phyloP scores from a whole-genome alignment of 2,888 invertebrate genomes.

The Agrilus cyanescens region DNA sequence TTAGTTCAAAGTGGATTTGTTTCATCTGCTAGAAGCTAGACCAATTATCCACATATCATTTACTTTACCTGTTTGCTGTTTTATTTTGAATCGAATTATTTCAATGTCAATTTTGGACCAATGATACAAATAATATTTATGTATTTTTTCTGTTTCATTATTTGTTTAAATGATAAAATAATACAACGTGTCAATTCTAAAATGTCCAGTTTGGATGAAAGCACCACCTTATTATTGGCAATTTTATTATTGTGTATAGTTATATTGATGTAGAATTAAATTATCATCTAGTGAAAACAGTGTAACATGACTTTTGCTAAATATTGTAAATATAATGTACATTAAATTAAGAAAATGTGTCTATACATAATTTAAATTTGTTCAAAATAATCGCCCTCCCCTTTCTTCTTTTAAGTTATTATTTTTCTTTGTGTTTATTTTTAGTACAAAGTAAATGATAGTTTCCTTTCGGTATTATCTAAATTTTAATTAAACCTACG shows the following conservation, averaged over 20 bases:
- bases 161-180: no score
- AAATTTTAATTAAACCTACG: conserved; percentile 28
- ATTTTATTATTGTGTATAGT: conserved; percentile 28
- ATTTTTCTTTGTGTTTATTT: conserved; percentile 22
- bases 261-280: conserved; percentile 26
- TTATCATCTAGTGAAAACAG: conserved; percentile 26
- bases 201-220: background rate
- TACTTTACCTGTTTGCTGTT: conserved; percentile 1
- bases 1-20: no score
- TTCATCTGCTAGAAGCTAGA: background rate
- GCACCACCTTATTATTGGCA: conserved; percentile 31
- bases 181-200: no score
- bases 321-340: conserved; percentile 36
- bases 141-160: no score
- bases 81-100: no score
- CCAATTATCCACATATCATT: conserved; percentile 6
- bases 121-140: no score
- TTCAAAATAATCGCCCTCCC: conserved; percentile 19
- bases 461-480: conserved; percentile 25
- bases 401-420: conserved; percentile 25
- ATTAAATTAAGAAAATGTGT: conserved; percentile 34
- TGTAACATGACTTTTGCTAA: conserved; percentile 32
- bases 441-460: conserved; percentile 32
- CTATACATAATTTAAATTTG: conserved; percentile 21
- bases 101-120: no score